phyloP scores from a whole-genome alignment of 2,113 vertebrate genomes.

The Arothron firmamentum region DNA sequence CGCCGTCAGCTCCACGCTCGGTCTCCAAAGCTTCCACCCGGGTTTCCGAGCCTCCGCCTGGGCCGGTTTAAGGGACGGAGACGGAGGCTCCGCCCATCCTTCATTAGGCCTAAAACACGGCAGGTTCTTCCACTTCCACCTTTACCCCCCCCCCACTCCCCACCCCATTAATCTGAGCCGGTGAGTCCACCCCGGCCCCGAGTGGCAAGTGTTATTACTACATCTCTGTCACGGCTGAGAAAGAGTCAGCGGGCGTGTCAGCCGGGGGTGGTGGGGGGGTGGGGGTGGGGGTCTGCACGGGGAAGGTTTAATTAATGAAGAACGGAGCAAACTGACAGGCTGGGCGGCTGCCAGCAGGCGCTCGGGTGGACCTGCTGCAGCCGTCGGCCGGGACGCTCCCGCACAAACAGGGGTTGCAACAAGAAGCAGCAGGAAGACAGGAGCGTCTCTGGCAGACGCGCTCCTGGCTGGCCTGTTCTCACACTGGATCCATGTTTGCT shows the following conservation, averaged over 20 bases:
- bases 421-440: no score
- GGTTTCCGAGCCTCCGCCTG: background rate
- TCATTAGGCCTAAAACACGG: conserved; percentile 73
- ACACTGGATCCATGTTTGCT: no score
- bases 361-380: no score
- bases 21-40: background rate
- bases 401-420: no score
- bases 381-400: no score
- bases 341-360: no score
- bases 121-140: conserved; percentile 62
- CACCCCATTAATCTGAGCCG: conserved; percentile 60
- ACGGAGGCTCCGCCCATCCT: conserved; percentile 70
- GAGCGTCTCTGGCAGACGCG: no score
- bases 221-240: conserved; percentile 49
- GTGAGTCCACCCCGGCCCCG: conserved; percentile 41
- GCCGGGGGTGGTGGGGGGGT: conserved; percentile 37
- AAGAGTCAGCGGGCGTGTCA: conserved; percentile 57
- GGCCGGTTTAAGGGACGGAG: conserved; percentile 54
- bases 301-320: conserved; percentile 63
- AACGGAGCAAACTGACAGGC: conserved; percentile 1
- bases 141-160: no score
- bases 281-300: conserved; percentile 41
- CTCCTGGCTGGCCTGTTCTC: no score
- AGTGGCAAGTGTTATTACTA: conserved; percentile 66
- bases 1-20: background rate